phyloP scores from a whole-genome alignment of 2,113 vertebrate species.

The Menura novaehollandiae region DNA sequence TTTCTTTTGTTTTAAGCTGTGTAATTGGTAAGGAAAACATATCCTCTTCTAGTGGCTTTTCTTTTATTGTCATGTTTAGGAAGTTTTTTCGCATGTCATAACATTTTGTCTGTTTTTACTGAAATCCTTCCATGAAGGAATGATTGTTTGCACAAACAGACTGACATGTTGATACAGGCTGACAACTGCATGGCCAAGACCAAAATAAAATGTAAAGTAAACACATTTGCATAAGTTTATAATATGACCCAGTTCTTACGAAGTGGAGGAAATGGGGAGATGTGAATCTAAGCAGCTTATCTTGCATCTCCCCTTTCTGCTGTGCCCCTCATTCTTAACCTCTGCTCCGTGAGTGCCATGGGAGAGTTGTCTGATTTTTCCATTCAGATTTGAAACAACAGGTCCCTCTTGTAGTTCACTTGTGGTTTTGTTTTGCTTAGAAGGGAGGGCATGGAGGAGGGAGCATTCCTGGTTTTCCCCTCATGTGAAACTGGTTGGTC shows the following conservation, averaged over 20 bases:
- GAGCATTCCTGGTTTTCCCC: not conserved
- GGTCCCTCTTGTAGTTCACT: constrained; percentile 34
- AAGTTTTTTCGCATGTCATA: constrained; percentile 65
- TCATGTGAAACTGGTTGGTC: constrained; percentile 29
- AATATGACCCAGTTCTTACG: not conserved
- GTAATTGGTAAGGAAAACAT: constrained; percentile 43
- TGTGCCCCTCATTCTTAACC: constrained; percentile 37
- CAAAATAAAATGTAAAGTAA: constrained; percentile 73
- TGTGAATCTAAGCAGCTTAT: constrained; percentile 45
- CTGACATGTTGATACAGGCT: constrained; percentile 73
- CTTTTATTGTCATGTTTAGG: constrained; percentile 45
- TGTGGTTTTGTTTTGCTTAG: not conserved
- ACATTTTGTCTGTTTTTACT: constrained; percentile 73
- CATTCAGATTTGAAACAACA: constrained; percentile 50
- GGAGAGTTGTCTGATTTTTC: constrained; percentile 63
- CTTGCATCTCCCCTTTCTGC: constrained; percentile 44
- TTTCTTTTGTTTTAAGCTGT: constrained; percentile 36
- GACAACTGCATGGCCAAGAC: constrained; percentile 63
- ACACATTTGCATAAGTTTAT: constrained; percentile 76
- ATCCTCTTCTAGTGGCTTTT: constrained; percentile 50
- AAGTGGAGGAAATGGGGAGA: constrained; percentile 39
- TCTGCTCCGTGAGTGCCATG: constrained; percentile 29
- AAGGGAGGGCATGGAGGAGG: not conserved
- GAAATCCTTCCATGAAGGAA: constrained; percentile 65
- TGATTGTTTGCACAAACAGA: constrained; percentile 64